phyloP scores from a whole-genome alignment of 2,888 invertebrate genomes.

The Uloborus plumipes region DNA sequence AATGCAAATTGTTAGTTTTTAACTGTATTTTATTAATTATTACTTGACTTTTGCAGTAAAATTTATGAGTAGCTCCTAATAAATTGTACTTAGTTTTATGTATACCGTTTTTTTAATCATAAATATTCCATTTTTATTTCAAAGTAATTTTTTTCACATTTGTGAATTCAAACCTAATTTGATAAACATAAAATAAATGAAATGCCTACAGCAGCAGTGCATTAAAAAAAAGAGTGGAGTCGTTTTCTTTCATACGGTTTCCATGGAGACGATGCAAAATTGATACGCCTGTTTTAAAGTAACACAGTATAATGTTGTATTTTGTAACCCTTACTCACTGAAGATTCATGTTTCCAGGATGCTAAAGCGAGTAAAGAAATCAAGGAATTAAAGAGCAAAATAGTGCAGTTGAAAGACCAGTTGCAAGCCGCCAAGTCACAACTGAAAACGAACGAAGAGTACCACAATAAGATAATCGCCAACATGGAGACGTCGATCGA shows the following conservation, averaged over 20 bases:
- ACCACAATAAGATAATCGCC: conserved; percentile 75
- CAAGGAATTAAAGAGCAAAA: conserved; percentile 72
- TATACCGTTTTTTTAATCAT: background rate
- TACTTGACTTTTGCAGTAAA: no score
- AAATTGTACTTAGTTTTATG: no score
- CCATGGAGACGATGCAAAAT: no score
- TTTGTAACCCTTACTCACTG: background rate
- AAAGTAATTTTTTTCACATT: background rate
- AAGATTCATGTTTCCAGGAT: conserved; percentile 36
- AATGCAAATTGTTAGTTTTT: no score
- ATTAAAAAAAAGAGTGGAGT: no score
- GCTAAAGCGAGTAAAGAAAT: conserved; percentile 58
- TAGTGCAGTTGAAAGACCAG: conserved; percentile 79
- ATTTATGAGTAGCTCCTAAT: no score
- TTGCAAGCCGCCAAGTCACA: conserved; percentile 77
- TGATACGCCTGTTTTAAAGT: no score
- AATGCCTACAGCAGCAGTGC: no score
- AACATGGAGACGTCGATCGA: conserved; percentile 68
- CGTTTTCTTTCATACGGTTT: no score
- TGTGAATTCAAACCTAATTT: no score
- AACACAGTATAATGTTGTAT: background rate
- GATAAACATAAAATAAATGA: no score
- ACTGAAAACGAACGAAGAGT: conserved; percentile 78
- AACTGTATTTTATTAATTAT: no score
- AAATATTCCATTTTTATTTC: background rate